A percentile compares a stretch with the other conserved stretches of the same genome.
Evolutionary conservation across 1,140 invertebrate species (phyloP).

Genomic region (Thalassaphorura encarpata): DNA sequence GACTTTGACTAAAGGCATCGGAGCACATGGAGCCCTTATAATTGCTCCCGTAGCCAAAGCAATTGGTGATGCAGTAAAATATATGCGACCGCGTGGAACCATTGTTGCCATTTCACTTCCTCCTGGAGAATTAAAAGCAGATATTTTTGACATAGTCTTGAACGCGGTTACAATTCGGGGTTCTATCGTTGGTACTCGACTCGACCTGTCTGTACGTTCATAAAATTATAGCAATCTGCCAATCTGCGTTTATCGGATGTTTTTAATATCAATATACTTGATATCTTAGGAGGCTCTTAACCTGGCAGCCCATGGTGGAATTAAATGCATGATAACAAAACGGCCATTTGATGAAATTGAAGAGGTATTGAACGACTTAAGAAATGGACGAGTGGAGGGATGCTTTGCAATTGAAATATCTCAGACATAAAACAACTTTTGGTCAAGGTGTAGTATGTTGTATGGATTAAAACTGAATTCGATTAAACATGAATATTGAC

Average conservation of each 20-base stretch:
- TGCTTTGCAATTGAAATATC: too few relatives aligned
- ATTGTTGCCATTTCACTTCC: slow-evolving; percentile 2
- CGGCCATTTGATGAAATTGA: too few relatives aligned
- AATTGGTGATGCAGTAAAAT: not conserved
- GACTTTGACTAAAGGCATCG: not conserved
- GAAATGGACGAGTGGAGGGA: too few relatives aligned
- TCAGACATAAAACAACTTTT: too few relatives aligned
- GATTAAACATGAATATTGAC: too few relatives aligned
- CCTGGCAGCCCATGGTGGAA: too few relatives aligned
- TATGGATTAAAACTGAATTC: too few relatives aligned
- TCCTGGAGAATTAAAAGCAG: not conserved
- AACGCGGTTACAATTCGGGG: slow-evolving; percentile 7
- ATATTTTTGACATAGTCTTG: slow-evolving; percentile 2
- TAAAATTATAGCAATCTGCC: not conserved
- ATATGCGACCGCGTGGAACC: slow-evolving; percentile 10
- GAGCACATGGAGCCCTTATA: slow-evolving; percentile 3
- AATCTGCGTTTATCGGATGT: too few relatives aligned
- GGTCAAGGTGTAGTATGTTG: too few relatives aligned
- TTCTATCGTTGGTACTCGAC: slow-evolving; percentile 7
- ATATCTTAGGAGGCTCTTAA: too few relatives aligned
- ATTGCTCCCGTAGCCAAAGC: not conserved
- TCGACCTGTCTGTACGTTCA: not conserved
- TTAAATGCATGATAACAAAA: too few relatives aligned
- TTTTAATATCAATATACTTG: slow-evolving; percentile 40
- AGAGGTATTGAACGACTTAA: too few relatives aligned